Conservation (phyloP, 2,888 invertebrate genomes). For the Bembecia ichneumoniformis region DNA sequence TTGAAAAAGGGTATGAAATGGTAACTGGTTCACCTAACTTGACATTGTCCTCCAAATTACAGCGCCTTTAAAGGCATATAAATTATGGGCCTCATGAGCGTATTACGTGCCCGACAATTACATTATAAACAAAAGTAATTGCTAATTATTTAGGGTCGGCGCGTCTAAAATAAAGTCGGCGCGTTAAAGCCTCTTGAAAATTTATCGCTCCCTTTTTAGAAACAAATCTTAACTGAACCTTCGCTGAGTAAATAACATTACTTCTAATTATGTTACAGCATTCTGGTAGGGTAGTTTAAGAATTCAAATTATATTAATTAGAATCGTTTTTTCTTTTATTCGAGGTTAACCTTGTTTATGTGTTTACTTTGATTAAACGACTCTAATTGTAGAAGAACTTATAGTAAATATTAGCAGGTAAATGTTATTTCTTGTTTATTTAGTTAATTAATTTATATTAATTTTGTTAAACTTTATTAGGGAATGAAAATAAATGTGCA, state of each 20-base stretch:
- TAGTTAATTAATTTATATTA: too few species aligned
- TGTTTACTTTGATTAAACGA: too few species aligned
- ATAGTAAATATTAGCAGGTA: too few species aligned
- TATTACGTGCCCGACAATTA: slow-evolving; percentile 30
- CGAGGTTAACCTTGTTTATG: too few species aligned
- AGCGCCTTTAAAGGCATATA: background rate
- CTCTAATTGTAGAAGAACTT: too few species aligned
- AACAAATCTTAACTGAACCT: slow-evolving; percentile 28
- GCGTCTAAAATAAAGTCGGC: slow-evolving; percentile 32
- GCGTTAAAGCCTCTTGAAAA: slow-evolving; percentile 40
- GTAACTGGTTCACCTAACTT: too few species aligned
- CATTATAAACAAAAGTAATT: slow-evolving; percentile 54
- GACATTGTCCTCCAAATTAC: background rate
- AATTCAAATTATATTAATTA: too few species aligned
- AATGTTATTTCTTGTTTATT: too few species aligned
- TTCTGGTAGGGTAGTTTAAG: background rate
- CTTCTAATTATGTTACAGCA: slow-evolving; percentile 27
- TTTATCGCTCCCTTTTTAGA: slow-evolving; percentile 41
- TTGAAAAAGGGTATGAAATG: too few species aligned
- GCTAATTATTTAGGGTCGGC: slow-evolving; percentile 52
- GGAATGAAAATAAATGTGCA: too few species aligned
- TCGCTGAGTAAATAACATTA: slow-evolving; percentile 29
- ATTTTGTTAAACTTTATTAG: too few species aligned
- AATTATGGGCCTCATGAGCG: background rate
- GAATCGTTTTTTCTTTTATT: too few species aligned